Base-by-base conservation (phyloP, 1,140 invertebrate genomes). In the Carcinoscorpius rotundicauda region DNA sequence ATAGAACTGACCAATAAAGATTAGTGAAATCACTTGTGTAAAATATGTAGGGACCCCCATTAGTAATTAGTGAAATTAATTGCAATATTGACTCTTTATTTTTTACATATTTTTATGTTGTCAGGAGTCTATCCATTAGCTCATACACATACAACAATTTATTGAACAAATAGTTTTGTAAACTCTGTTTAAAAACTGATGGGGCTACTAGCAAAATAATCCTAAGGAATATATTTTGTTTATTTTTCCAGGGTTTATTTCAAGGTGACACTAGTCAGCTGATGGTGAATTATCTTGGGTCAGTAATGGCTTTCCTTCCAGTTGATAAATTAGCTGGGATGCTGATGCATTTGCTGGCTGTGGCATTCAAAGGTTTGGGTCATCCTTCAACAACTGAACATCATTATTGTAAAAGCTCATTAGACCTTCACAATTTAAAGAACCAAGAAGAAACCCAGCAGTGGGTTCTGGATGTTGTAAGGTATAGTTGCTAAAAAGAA, bases 261-360 rank as follows among this genome's bases (percentile, higher is more conserved):
- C 67, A 64, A 49, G 62, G 66, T 58, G 66, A 66, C 49, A 61
- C 60, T 6, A 65, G 11, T 51, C 67, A 63, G 29, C 6, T 68
- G 9, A 60, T 57, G 4, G 11, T n/a, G 49, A 65, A 48, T 52
- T 51, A 10, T 50, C 51, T 5, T 60, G 62, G 51, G 58, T 61
- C 64, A 8, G 49, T 10, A n/a, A 9, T 58, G 3, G 64, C 62
- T 49, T 48, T 65, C 51, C 29, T 29, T 29, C 64, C 49, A 6
- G 51, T 65, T 6, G 64, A 68, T 66, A 4, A 48, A 11, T 48
- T 49, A 53, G 57, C 67, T 53, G 57, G 67, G n/a, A 61, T 61
- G 52, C 49, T 68, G 11, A 49, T 68, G 10, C 61, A 61, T 29
- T 49, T 66, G 49, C 53, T 68, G 50, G 56, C 60, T 51, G 2